Base-by-base conservation (phyloP, 2,888 invertebrate genomes). In the Pseudococcus viburni region DNA sequence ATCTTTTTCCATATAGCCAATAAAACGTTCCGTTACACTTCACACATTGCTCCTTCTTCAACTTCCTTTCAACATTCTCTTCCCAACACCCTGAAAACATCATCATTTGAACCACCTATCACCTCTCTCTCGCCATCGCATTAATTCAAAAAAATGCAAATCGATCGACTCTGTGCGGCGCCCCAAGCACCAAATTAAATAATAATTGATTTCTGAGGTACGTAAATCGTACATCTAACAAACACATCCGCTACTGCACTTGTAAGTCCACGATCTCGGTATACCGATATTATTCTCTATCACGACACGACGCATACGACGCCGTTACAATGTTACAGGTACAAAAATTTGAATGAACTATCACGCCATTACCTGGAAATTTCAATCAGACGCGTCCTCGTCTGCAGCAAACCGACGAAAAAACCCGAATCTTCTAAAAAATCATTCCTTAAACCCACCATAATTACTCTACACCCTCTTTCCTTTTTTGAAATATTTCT, bases 291-390 rank as follows among this genome's bases (percentile, higher is more conserved):
- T 15, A 33, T 33, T 73, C 33, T 19, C 5, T 6, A 73, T 73
- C 73, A 73, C 73, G n/a, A 26, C 64, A 64, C 19, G 9, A 59
- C 64, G 22, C 64, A 64, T 64, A 64, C 64, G 22, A 64, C 19
- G 22, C 7, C 55, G 22, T 3, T 64, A 64, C 19, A 22, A 9
- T 22, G 22, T 19, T 17, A 33, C 73, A 42, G 42, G 11, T 46
- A 73, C 6, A 12, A 73, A 73, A 73, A 83, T 83, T 46, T 46
- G 46, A 83, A 83, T 77, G 77, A 77, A 77, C 46, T 9, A 83
- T 83, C 80, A 83, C 80, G 80, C 80, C n/a, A 83, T 83, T 83
- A 83, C 80, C 46, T 19, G 19, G 80, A 83, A 77, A 33, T 39
- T 42, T 77, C 39, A n/a, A 46, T 42, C n/a, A 33, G n/a, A 42